Evolutionary conservation across 2,797 vertebrate species (phyloP).

Genomic region (Pelochelys cantorii): DNA sequence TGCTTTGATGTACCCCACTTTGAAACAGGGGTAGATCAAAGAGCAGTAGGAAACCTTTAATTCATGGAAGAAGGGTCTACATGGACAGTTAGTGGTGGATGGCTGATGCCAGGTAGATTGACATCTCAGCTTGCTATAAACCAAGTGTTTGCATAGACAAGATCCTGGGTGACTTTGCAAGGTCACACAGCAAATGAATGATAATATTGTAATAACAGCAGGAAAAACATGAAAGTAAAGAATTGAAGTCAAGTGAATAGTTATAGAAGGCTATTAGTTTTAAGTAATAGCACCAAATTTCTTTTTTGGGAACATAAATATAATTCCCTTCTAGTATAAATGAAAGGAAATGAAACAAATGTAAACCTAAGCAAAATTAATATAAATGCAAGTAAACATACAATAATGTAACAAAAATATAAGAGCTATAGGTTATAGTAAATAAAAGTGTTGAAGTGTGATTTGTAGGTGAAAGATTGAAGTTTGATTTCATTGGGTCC

Average conservation of each 20-base stretch:
- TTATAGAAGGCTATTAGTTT: not conserved
- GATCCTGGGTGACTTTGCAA: not conserved
- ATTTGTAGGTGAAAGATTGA: not conserved
- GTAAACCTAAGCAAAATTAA: not conserved
- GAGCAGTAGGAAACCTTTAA: not conserved
- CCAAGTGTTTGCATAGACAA: not conserved
- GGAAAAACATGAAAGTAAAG: not conserved
- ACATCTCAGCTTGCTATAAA: not conserved
- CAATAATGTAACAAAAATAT: not conserved
- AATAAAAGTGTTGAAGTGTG: not conserved
- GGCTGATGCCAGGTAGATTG: not conserved
- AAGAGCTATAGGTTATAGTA: not conserved
- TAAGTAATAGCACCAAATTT: not conserved
- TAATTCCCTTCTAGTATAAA: not conserved
- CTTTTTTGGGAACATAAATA: not conserved
- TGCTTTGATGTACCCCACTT: not conserved
- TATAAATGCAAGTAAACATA: not conserved
- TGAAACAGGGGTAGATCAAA: not conserved
- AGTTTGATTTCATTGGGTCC: not conserved
- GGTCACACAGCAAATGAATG: not conserved
- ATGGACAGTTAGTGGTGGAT: not conserved
- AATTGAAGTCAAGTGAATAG: not conserved
- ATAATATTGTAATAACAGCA: not conserved
- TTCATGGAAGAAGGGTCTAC: not conserved
- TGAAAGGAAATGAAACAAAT: not conserved